Conservation (phyloP, 2,113 vertebrate genomes). For the Calidris pugnax region DNA sequence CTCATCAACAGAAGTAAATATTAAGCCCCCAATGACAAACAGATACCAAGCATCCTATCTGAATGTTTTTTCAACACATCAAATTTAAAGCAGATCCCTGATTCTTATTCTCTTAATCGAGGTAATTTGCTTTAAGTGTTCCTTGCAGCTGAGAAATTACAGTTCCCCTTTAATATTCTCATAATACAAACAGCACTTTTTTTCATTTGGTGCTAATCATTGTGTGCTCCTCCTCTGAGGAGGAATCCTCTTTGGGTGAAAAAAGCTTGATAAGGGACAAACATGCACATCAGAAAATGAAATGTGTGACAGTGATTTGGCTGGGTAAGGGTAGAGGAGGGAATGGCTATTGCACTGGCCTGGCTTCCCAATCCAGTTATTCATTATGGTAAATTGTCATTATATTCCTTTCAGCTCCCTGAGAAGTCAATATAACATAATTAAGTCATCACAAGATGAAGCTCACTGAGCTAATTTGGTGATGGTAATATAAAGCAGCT, state of each 20-base stretch:
- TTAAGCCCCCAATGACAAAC: conserved; percentile 69
- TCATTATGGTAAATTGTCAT: background rate
- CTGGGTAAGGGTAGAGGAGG: background rate
- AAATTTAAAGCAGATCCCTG: background rate
- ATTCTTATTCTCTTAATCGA: conserved; percentile 50
- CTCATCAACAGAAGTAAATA: conserved; percentile 84
- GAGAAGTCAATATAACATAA: conserved; percentile 22
- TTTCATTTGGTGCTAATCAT: background rate
- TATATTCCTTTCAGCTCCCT: conserved; percentile 19
- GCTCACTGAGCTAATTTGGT: conserved; percentile 35
- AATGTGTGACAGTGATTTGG: background rate
- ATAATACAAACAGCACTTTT: background rate
- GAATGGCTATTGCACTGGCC: background rate
- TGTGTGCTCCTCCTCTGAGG: background rate
- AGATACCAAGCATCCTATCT: conserved; percentile 14
- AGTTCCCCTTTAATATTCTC: conserved; percentile 51
- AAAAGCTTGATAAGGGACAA: background rate
- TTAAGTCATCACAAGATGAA: conserved; percentile 40
- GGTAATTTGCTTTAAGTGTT: conserved; percentile 51
- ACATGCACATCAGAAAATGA: background rate
- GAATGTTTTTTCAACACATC: background rate
- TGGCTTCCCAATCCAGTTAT: background rate
- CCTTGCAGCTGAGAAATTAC: conserved; percentile 33
- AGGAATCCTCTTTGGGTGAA: background rate
- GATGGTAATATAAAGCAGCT: background rate